phyloP scores from a whole-genome alignment of 2,888 invertebrate genomes.

The Sthenelais limicola region DNA sequence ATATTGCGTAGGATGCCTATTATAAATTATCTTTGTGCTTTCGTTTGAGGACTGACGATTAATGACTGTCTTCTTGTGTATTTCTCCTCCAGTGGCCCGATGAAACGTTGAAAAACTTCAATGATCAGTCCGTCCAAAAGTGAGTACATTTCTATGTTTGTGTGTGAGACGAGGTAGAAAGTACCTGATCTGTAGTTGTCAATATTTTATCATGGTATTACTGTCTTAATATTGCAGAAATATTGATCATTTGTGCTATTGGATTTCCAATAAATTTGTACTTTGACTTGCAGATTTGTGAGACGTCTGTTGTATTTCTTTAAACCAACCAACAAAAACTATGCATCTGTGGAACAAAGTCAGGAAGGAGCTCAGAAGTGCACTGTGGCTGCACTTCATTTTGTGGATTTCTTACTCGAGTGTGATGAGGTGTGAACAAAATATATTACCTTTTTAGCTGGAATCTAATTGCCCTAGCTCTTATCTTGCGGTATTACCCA shows the following conservation, averaged over 20 bases:
- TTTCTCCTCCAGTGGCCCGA: constrained; percentile 69
- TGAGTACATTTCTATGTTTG: too few relatives aligned
- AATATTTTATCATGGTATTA: too few relatives aligned
- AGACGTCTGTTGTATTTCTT: constrained; percentile 87
- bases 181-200: too few relatives aligned
- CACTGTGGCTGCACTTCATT: constrained; percentile 75
- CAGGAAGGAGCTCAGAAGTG: constrained; percentile 72
- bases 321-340: constrained; percentile 89
- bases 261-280: not conserved
- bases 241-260: not conserved
- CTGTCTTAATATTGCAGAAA: too few relatives aligned
- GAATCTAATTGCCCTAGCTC: too few relatives aligned
- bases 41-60: too few relatives aligned
- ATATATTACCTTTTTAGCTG: too few relatives aligned
- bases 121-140: constrained; percentile 78
- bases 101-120: constrained; percentile 76
- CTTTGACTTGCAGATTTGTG: constrained; percentile 77
- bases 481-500: too few relatives aligned
- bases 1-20: not conserved
- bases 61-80: too few relatives aligned
- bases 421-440: constrained; percentile 79
- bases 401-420: constrained; percentile 82
- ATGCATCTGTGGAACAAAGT: constrained; percentile 86
- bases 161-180: too few relatives aligned
- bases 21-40: too few relatives aligned